A percentile compares a stretch with the other conserved stretches of the same genome.
Evolutionary conservation across 2,113 vertebrate species (phyloP).

Genomic region (Anarrhichthys ocellatus): DNA sequence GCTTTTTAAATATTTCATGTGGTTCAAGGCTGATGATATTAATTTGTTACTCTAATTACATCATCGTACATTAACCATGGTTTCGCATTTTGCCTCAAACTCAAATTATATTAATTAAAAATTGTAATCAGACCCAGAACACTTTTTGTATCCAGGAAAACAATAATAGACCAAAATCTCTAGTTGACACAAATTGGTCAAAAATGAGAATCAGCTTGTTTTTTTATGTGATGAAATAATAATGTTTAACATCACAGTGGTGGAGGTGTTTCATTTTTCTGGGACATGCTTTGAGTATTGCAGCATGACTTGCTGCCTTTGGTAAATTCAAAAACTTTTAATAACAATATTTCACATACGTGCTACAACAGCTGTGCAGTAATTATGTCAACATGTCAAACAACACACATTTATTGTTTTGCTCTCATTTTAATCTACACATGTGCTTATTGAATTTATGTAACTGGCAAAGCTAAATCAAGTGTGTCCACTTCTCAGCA

Average conservation of each 20-base stretch:
- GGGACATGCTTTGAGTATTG: not conserved
- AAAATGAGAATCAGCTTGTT: not conserved
- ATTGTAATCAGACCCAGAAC: not conserved
- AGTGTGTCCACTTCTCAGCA: not conserved
- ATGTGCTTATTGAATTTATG: not conserved
- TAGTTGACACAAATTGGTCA: not conserved
- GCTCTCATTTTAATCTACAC: not conserved
- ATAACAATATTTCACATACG: not conserved
- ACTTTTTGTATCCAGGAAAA: not conserved
- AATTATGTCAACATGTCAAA: not conserved
- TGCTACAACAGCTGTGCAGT: not conserved
- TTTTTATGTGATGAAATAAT: not conserved
- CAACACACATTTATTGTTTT: slow-evolving; percentile 1
- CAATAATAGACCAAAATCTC: not conserved
- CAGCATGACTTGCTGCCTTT: not conserved
- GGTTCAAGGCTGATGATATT: not conserved
- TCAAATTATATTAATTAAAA: not conserved
- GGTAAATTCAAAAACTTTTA: not conserved
- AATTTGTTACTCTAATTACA: not conserved
- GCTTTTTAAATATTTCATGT: slow-evolving; percentile 5
- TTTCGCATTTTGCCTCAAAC: not conserved
- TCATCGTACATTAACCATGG: not conserved
- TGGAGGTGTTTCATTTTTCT: not conserved
- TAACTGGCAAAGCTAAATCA: not conserved
- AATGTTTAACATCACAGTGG: not conserved